A percentile compares a stretch with the other conserved stretches of the same genome.
Conservation (phyloP, 1,140 invertebrate genomes). For the Lepeophtheirus salmonis region DNA sequence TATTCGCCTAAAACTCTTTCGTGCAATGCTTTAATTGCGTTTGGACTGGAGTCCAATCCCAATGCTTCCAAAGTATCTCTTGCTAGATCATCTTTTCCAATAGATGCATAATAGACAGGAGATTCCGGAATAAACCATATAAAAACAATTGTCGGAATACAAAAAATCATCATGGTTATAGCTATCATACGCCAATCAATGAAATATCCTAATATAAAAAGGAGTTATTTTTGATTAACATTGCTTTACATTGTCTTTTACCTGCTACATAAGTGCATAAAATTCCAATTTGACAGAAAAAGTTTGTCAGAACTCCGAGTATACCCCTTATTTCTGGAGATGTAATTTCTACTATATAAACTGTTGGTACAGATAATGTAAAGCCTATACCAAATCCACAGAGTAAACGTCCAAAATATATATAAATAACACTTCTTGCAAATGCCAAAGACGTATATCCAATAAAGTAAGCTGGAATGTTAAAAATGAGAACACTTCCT, state of each 20-base stretch:
- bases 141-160: not conserved
- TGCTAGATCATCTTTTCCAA: not conserved
- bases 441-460: not conserved
- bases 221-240: too few species aligned
- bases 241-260: too few species aligned
- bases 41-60: not conserved
- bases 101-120: not conserved
- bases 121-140: conserved; percentile 12
- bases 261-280: conserved; percentile 7
- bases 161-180: not conserved
- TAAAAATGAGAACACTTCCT: not conserved
- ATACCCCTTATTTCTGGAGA: not conserved
- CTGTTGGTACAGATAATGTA: conserved; percentile 5
- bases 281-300: conserved; percentile 12
- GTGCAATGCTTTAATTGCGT: not conserved
- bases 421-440: not conserved
- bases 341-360: conserved; percentile 14
- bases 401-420: conserved; percentile 4
- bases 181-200: not conserved
- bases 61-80: not conserved
- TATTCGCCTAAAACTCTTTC: not conserved
- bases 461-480: conserved; percentile 7
- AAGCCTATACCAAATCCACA: not conserved
- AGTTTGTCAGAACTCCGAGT: conserved; percentile 2
- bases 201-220: too few species aligned